Evolutionary conservation across 2,888 invertebrate species (phyloP), one percentile per base, ranked within the genome.

Genomic region (Acanthoscelides obtectus): DNA sequence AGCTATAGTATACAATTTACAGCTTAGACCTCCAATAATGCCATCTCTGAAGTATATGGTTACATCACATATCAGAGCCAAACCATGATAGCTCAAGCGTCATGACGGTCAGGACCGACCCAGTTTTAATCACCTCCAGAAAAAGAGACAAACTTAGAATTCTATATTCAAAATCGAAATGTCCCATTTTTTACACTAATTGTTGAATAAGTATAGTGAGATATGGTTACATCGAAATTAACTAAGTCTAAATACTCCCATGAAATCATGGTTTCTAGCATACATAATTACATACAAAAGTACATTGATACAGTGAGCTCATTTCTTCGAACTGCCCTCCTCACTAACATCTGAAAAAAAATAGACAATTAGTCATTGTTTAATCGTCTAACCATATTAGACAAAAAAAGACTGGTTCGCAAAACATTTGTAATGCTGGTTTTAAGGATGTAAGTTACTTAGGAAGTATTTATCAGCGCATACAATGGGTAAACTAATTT

Each of bases 251-350:
- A 3, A 12, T 21, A 3, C 20, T 66, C 2, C 20, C 22, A 66
- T 66, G 19, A 22, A 22, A 2, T 66, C 8, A 66, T 22, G 19
- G 63, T 63, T 12, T 12, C 66, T 5, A 20, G 12, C 20, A 20
- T 21, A 66, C 6, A 66, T 12, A 66, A 8, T 12, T 20, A 20
- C 22, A 66, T 66, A 66, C 66, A 66, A 66, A 21, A 66, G 1
- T 66, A 66, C 17, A 20, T 22, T 21, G 17, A 21, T 5, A 21
- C 22, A 4, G 8, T 8, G 19, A 63, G 17, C 66, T 66, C 22
- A 83, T 79, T 85, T 81, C 73, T 82, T 81, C 69, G 82, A 82
- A 75, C 81, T 81, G 63, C 83, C 83, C 77, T 84, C 84, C 71
- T 84, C 84, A 22, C 78, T 80, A 69, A 83, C 79, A 82, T 82